Percentiles rank a stretch among this genome's conserved stretches.
Conservation (phyloP, 2,888 invertebrate genomes). For the Caenorhabditis panamensis region DNA sequence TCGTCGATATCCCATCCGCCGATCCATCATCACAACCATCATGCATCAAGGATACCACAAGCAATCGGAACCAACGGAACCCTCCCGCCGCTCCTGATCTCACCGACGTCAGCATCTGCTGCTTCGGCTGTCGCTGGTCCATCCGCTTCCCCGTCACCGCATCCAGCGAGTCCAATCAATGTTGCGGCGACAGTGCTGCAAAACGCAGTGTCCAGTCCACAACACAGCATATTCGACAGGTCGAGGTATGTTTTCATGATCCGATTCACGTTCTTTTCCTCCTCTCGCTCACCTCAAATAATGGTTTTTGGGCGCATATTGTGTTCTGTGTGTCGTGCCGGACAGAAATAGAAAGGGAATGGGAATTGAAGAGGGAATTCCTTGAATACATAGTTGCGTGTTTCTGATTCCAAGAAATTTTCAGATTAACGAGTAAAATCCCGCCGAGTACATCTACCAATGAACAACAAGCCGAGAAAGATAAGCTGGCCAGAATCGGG, state of each 20-base stretch:
- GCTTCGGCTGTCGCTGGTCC: slow-evolving; percentile 8
- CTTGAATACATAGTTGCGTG: not conserved
- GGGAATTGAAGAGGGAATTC: not conserved
- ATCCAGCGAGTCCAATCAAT: slow-evolving; percentile 40
- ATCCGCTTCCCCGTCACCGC: slow-evolving; percentile 34
- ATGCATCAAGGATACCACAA: slow-evolving; percentile 39
- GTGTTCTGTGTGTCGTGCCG: not conserved
- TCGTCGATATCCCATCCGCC: slow-evolving; percentile 20
- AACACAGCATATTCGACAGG: slow-evolving; percentile 61
- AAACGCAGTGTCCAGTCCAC: slow-evolving; percentile 60
- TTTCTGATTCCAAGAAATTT: not conserved
- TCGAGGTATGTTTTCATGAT: slow-evolving; percentile 42
- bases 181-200: slow-evolving; percentile 53
- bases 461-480: slow-evolving; percentile 22
- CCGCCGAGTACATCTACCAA: slow-evolving; percentile 22
- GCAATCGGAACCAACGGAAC: slow-evolving; percentile 42
- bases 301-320: slow-evolving; percentile 8
- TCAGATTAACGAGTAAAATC: slow-evolving; percentile 51
- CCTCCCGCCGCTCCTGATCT: slow-evolving; percentile 33
- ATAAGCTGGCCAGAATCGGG: slow-evolving; percentile 16
- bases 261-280: slow-evolving; percentile 7
- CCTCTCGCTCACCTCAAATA: not conserved
- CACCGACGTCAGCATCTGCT: slow-evolving; percentile 9
- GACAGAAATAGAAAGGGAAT: not conserved
- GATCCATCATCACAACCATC: slow-evolving; percentile 18